Evolutionary conservation across 2,113 vertebrate species (phyloP), one percentile per base, ranked within the genome.

Genomic region (Amblyornis subalaris): DNA sequence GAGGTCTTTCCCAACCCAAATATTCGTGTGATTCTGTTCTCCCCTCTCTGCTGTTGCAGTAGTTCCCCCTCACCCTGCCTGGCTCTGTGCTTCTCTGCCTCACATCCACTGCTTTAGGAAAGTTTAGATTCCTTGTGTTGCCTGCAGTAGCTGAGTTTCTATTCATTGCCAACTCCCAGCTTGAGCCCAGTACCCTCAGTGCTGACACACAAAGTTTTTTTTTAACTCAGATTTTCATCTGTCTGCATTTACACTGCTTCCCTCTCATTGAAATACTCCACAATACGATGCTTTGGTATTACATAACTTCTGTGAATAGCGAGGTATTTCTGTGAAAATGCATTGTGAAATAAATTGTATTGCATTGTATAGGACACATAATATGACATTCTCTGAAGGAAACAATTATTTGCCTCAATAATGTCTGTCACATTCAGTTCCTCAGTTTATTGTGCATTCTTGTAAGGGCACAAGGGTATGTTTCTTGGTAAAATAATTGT

Each of bases 371-470:
- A 42, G 78, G 48, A 95, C 79, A 71, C 36, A 58, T 77, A 94
- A 91, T 74, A 53, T 21, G 29, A 35, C 24, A 80, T 87, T 88
- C 75, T 88, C 67, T 66, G 66, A 33, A 85, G 74, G n/a, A 91
- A 91, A 85, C 74, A 95, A 95, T 95, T 95, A 89, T 54, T 89
- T 93, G 69, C 53, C 36, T 86, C 88, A 77, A n/a, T 74, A 85
- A 45, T 5, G 19, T 62, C 62, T 69, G 10, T 70, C 23, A 5
- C 36, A 93, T 85, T 90, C 74, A 90, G 78, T 42, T 93, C 51
- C 91, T 89, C 64, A 55, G 45, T 65, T 87, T 87, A 82, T 33
- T 40, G 62, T 54, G 33, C 44, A 25, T 74, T 81, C 87, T 88
- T 64, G 14, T 61, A 66, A 95, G 81, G 87, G 67, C 78, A 95